Evolutionary conservation across 2,888 invertebrate genomes (phyloP), one percentile per base, ranked within the genome.

Genomic region (Harpalus rufipes): DNA sequence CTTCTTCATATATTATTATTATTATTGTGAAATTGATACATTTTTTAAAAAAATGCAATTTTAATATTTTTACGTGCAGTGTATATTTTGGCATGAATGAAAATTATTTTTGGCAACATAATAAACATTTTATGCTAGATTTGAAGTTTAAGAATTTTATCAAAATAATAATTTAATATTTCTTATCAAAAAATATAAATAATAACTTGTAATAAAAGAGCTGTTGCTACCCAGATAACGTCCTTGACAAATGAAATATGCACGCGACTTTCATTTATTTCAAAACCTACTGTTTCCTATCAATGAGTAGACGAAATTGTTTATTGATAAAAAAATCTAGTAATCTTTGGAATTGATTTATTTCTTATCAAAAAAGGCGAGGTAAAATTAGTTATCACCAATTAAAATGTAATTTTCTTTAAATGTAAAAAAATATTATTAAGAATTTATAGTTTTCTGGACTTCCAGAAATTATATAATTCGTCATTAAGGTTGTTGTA

Each of bases 211-310:
- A 7, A 32, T 32, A 32, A 74, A 74, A 16, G n/a, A 74, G 6
- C 72, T 74, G 72, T 74, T 74, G 72, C 72, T 74, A 74, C 4
- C 44, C 72, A 18, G 72, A 44, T 18, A 74, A 18, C 72, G 25
- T 16, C 72, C 72, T 74, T 74, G 44, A 12, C 16, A 8, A 44
- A 74, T 44, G 8, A 39, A 68, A 68, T 68, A 10, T 74, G 18
- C 18, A 65, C 7, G n/a, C 25, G 32, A 74, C 72, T 74, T 74
- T 74, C 72, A 74, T 74, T 74, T 74, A 74, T 2, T 74, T 41
- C 41, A 18, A 8, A 74, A n/a, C 25, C 12, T 25, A 63, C 10
- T 41, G 14, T 39, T 32, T 68, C 39, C 39, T 74, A 74, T 74
- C 44, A 51, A 18, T 74, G 18, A 44, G n/a, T 7, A 74, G 21